A percentile compares a stretch with the other conserved stretches of the same genome.
These are phyloP conservation scores for Drosophila auraria DNA, from an alignment of 1,140 invertebrate genomes.

Conservation along the genomic window DNA sequence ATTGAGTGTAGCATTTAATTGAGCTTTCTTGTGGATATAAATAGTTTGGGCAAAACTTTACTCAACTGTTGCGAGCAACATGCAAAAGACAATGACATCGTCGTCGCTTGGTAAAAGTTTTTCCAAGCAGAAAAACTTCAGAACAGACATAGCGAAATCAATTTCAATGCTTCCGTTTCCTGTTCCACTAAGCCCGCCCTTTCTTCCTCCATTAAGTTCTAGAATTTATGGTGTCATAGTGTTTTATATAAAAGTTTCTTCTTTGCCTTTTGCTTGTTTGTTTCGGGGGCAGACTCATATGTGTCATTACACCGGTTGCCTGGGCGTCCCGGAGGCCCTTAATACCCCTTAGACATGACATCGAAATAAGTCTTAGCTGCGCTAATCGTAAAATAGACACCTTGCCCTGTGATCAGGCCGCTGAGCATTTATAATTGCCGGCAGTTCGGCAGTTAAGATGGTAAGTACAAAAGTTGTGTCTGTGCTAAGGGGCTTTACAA, in stretches of 20 bases:
- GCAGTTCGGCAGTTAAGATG: neutral
- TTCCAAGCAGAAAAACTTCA: constrained; percentile 54
- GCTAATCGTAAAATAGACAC: constrained; percentile 19
- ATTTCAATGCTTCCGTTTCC: constrained; percentile 72
- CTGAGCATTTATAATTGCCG: constrained; percentile 15
- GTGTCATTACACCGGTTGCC: constrained; percentile 33
- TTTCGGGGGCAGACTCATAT: constrained; percentile 22
- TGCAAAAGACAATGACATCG: constrained; percentile 64
- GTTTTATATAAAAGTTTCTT: constrained; percentile 43
- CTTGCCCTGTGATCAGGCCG: constrained; percentile 29
- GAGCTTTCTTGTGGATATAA: constrained; percentile 49
- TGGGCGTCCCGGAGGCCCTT: constrained; percentile 12
- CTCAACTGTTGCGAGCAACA: constrained; percentile 71
- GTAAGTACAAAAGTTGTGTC: constrained; percentile 3
- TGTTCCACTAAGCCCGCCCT: constrained; percentile 24
- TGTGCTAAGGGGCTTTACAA: neutral
- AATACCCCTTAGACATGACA: constrained; percentile 29
- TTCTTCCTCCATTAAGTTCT: constrained; percentile 27
- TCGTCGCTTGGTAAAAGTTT: constrained; percentile 43
- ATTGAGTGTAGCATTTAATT: constrained; percentile 76
- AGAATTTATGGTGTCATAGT: constrained; percentile 66
- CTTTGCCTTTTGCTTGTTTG: constrained; percentile 32
- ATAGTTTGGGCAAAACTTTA: constrained; percentile 66
- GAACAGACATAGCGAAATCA: constrained; percentile 77
- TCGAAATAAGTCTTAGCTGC: constrained; percentile 16